phyloP scores from a whole-genome alignment of 2,888 invertebrate genomes.

The Plutella xylostella region DNA sequence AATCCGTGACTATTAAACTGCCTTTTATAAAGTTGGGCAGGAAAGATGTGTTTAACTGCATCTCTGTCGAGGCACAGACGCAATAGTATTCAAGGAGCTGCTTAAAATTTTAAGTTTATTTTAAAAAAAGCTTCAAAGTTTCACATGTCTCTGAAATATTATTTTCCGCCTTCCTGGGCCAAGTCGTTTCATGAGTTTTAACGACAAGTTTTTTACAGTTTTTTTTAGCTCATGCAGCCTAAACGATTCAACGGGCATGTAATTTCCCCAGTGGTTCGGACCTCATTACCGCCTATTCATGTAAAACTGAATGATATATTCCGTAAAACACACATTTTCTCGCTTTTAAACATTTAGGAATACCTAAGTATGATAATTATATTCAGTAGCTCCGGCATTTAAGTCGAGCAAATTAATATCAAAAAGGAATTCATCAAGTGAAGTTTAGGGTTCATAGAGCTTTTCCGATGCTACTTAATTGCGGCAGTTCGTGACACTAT shows the following conservation, averaged over 20 bases:
- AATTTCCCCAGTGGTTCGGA: conserved; percentile 47
- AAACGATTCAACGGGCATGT: conserved; percentile 30
- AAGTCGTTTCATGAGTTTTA: background rate
- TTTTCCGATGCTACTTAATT: no score
- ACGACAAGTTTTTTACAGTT: background rate
- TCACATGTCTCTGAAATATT: background rate
- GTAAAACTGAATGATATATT: conserved; percentile 6
- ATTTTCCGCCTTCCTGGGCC: background rate
- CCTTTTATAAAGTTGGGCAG: no score
- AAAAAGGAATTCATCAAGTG: no score
- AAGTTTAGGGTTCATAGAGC: no score
- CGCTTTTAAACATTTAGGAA: no score
- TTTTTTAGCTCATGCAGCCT: background rate
- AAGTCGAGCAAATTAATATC: no score
- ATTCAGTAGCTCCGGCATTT: no score
- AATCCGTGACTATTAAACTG: no score
- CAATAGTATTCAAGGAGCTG: background rate
- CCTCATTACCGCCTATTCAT: conserved; percentile 56
- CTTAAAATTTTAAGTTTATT: background rate
- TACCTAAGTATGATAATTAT: no score
- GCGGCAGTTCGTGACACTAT: no score
- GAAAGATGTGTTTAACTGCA: background rate
- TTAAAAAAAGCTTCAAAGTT: background rate
- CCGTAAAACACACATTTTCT: conserved; percentile 10
- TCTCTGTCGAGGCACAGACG: background rate